Percentiles rank a stretch among this genome's conserved stretches.
Conservation (phyloP, 2,797 vertebrate species). For the Rhynchotus rufescens region DNA sequence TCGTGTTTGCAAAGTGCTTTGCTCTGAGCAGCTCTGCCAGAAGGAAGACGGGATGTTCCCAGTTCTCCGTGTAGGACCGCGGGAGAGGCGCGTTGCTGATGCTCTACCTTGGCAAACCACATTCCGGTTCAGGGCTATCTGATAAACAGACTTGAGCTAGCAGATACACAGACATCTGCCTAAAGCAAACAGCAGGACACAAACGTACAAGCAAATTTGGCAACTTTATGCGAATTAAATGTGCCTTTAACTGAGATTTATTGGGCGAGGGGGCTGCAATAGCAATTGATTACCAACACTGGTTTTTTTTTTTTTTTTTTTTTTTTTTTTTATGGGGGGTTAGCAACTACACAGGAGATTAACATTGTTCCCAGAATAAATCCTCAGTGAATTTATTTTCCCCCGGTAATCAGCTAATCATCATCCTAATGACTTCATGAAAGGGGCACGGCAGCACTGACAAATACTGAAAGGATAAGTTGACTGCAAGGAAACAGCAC, state of each 20-base stretch:
- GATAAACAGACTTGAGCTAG: slow-evolving; percentile 36
- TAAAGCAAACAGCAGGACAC: slow-evolving; percentile 36
- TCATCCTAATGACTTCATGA: slow-evolving; percentile 57
- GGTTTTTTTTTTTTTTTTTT: slow-evolving; percentile 47
- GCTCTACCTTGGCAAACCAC: background rate
- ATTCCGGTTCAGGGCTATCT: background rate
- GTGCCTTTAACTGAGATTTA: slow-evolving; percentile 73
- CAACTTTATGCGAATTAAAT: slow-evolving; percentile 59
- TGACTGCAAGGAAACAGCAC: slow-evolving; percentile 7
- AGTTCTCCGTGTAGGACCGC: fast-evolving
- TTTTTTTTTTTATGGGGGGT: slow-evolving; percentile 61
- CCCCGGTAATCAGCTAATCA: slow-evolving; percentile 58
- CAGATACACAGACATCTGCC: slow-evolving; percentile 53
- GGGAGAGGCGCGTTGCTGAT: fast-evolving
- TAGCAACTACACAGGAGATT: slow-evolving; percentile 67
- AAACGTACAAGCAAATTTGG: slow-evolving; percentile 17
- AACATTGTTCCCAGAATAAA: slow-evolving; percentile 57
- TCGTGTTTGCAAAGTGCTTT: background rate
- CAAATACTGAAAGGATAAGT: background rate
- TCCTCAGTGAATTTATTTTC: slow-evolving; percentile 50
- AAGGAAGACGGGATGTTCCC: background rate
- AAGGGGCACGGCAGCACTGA: slow-evolving; percentile 12
- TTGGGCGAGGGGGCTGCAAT: slow-evolving; percentile 32
- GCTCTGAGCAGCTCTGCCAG: background rate
- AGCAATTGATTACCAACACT: slow-evolving; percentile 75